Conservation (phyloP, 2,113 vertebrate genomes). For the Myocastor coypus region DNA sequence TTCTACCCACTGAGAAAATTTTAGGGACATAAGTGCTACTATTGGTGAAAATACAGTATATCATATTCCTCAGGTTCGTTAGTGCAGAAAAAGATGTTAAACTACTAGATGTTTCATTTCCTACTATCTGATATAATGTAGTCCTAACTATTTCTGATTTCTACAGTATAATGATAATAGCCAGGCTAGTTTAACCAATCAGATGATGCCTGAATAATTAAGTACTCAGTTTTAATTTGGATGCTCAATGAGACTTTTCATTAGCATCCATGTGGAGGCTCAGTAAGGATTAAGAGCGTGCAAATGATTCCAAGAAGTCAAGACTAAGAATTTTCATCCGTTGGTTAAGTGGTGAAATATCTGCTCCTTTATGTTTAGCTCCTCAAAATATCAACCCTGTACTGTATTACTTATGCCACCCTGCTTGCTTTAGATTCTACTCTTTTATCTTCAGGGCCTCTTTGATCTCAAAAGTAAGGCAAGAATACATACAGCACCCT, state of each 20-base stretch:
- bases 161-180: conserved; percentile 52
- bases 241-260: conserved; percentile 64
- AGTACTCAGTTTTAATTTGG: conserved; percentile 64
- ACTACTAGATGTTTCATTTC: conserved; percentile 50
- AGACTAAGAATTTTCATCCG: conserved; percentile 60
- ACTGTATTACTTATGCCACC: conserved; percentile 35
- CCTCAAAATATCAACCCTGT: conserved; percentile 49
- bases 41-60: not conserved
- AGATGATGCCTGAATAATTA: conserved; percentile 48
- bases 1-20: not conserved
- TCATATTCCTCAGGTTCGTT: not conserved
- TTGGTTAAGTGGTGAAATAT: conserved; percentile 52
- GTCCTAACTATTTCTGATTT: conserved; percentile 60
- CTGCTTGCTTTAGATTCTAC: conserved; percentile 38
- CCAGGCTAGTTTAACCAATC: conserved; percentile 56
- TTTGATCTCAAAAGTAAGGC: conserved; percentile 40
- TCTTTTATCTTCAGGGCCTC: conserved; percentile 4
- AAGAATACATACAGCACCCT: not conserved
- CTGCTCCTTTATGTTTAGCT: conserved; percentile 38
- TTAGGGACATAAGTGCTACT: not conserved
- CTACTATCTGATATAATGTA: conserved; percentile 35
- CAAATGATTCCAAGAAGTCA: conserved; percentile 54
- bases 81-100: conserved; percentile 40
- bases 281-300: conserved; percentile 56
- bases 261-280: conserved; percentile 53